phyloP scores from a whole-genome alignment of 2,113 vertebrate genomes.

The Lampris megalopsis region DNA sequence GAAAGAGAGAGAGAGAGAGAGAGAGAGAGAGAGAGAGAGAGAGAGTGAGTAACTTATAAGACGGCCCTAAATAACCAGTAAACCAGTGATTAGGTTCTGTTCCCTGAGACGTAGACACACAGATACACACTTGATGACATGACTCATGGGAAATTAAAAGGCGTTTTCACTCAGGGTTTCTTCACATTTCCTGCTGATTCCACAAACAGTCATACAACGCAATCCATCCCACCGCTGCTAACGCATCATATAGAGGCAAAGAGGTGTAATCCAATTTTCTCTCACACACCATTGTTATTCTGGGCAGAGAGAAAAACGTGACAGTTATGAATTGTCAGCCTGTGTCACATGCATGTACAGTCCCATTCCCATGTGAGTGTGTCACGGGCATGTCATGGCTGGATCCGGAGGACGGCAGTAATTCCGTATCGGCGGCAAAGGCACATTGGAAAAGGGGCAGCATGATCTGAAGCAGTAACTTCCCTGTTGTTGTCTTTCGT shows the following conservation, averaged over 20 bases:
- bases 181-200: constrained; percentile 75
- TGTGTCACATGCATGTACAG: constrained; percentile 49
- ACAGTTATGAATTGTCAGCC: constrained; percentile 64
- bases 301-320: constrained; percentile 72
- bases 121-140: constrained; percentile 59
- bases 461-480: constrained; percentile 21
- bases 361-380: constrained; percentile 60
- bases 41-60: constrained; percentile 25
- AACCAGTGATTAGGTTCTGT: constrained; percentile 70
- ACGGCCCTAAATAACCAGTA: constrained; percentile 72
- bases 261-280: constrained; percentile 75
- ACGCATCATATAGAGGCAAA: constrained; percentile 52
- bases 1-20: neutral
- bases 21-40: constrained; percentile 2
- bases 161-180: constrained; percentile 71
- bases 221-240: constrained; percentile 50
- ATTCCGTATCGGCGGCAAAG: neutral
- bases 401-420: constrained; percentile 2
- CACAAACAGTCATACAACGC: constrained; percentile 63
- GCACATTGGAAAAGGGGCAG: neutral
- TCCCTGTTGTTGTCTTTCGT: constrained; percentile 34
- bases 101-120: constrained; percentile 57
- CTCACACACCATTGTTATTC: constrained; percentile 75
- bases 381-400: neutral
- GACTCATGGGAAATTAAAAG: constrained; percentile 75